Conservation (phyloP, 2,888 invertebrate genomes). For the Cephus rjabovi region DNA sequence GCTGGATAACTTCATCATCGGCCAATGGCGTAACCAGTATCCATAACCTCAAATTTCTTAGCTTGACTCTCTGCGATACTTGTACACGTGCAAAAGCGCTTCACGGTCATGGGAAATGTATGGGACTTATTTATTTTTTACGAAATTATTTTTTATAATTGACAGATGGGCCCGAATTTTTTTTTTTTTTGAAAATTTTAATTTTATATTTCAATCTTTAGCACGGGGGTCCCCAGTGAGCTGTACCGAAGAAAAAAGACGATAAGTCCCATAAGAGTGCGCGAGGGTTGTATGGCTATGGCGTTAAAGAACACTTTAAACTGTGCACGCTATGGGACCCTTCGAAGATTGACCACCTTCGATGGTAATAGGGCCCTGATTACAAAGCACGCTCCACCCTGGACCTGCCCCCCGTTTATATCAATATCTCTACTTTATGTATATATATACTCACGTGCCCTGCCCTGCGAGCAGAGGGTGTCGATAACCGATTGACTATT, state of each 20-base stretch:
- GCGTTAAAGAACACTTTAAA: background rate
- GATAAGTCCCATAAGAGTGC: background rate
- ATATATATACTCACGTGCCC: conserved; percentile 22
- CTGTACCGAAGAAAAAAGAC: background rate
- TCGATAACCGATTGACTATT: background rate
- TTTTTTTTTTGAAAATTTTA: background rate
- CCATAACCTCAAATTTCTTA: background rate
- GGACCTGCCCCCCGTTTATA: conserved; percentile 65
- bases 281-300: background rate
- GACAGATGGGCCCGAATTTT: background rate
- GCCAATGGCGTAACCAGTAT: conserved; percentile 48
- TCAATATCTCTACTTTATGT: conserved; percentile 61
- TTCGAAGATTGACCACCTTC: conserved; percentile 62
- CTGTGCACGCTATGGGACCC: background rate
- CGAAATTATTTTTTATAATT: background rate
- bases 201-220: background rate
- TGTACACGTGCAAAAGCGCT: no score
- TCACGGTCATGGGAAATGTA: background rate
- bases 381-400: conserved; percentile 59
- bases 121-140: background rate
- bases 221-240: background rate
- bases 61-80: background rate
- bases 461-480: background rate
- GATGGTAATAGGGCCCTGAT: conserved; percentile 63
- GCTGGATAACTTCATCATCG: conserved; percentile 66